These are phyloP conservation scores for Alloplasta piceator DNA, from an alignment of 2,888 invertebrate species.

Conservation along the genomic window DNA sequence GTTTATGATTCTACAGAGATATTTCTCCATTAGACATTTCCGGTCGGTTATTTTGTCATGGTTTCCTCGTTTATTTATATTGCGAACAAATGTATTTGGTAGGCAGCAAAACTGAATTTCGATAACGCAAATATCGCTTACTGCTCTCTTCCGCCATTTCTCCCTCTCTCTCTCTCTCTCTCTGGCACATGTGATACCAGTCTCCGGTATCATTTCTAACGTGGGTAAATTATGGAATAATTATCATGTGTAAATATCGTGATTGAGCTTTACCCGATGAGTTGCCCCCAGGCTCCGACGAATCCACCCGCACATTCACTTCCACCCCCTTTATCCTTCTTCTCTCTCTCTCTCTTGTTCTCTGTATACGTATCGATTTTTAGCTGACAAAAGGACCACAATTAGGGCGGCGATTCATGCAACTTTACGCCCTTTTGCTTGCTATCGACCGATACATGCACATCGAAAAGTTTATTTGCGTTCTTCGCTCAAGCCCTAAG, in stretches of 20 bases:
- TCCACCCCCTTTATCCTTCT: slow-evolving; percentile 26
- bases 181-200: slow-evolving; percentile 4
- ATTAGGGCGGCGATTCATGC: no score
- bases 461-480: not conserved
- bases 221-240: slow-evolving; percentile 62
- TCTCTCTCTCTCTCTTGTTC: not conserved
- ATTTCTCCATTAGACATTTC: no score
- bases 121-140: slow-evolving; percentile 46
- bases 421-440: no score
- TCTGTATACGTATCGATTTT: not conserved
- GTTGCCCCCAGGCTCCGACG: slow-evolving; percentile 44
- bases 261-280: slow-evolving; percentile 59
- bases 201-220: slow-evolving; percentile 44
- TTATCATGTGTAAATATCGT: slow-evolving; percentile 65
- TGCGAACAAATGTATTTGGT: not conserved
- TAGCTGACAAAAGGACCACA: no score
- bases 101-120: slow-evolving; percentile 9
- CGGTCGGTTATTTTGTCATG: no score
- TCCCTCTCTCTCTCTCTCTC: not conserved
- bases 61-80: no score
- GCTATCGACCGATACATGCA: not conserved
- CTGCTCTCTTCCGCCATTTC: slow-evolving; percentile 11
- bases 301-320: slow-evolving; percentile 43
- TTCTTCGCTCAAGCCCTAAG: slow-evolving; percentile 7
- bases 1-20: no score